These are phyloP conservation scores for Alfaro cultratus DNA, from an alignment of 2,797 vertebrate species.

Conservation along the genomic window DNA sequence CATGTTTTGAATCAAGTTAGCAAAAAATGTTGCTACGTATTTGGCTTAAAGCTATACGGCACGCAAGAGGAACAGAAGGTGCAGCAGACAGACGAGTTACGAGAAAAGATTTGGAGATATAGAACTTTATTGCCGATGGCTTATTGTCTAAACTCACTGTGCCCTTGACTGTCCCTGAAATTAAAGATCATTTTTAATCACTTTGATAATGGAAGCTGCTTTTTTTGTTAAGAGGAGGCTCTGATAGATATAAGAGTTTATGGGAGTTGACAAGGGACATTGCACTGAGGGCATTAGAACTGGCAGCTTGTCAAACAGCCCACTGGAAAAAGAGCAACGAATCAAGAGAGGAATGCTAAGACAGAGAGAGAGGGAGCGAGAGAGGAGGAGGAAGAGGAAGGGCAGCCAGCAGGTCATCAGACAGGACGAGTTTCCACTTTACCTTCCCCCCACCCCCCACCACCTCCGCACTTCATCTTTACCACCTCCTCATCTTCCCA, in stretches of 20 bases:
- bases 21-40: not conserved
- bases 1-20: not conserved
- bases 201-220: slow-evolving; percentile 82
- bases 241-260: slow-evolving; percentile 83
- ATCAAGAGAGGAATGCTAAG: slow-evolving; percentile 74
- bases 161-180: slow-evolving; percentile 75
- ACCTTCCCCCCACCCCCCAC: slow-evolving; percentile 16
- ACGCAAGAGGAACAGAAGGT: not conserved
- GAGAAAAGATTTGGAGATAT: slow-evolving; percentile 44
- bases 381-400: slow-evolving; percentile 11
- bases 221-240: slow-evolving; percentile 73
- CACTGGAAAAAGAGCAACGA: slow-evolving; percentile 79
- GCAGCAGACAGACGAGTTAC: slow-evolving; percentile 16
- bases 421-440: slow-evolving; percentile 50
- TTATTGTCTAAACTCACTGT: slow-evolving; percentile 65
- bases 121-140: slow-evolving; percentile 53
- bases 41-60: not conserved
- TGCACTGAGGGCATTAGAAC: slow-evolving; percentile 82
- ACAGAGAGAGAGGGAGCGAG: not conserved
- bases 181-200: slow-evolving; percentile 85
- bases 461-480: slow-evolving; percentile 35
- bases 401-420: slow-evolving; percentile 61
- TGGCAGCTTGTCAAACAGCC: slow-evolving; percentile 86
- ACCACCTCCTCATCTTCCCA: slow-evolving; percentile 51
- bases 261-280: slow-evolving; percentile 84